Base-by-base conservation (phyloP, 1,140 invertebrate genomes). In the Andrena cerasifolii region DNA sequence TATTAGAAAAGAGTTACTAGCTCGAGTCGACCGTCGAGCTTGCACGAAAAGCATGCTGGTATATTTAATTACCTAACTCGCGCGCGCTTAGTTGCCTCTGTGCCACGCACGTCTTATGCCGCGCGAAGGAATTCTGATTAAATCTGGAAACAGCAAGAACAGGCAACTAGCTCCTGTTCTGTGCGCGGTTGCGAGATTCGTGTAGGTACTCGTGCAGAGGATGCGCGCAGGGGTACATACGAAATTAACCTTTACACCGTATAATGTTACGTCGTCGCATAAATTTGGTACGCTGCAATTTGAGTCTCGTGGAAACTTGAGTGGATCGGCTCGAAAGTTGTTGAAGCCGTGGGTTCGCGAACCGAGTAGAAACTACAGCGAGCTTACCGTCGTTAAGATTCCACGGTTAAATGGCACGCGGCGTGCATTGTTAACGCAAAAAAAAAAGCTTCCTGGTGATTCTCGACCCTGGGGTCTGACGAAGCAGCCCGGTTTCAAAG, bases 41-140 rank as follows among this genome's bases (percentile, higher is more conserved):
- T 7, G 36, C 56, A 8, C 26, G 24, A 31, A 24, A 72, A 8
- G 56, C 18, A 16, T 14, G 58, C 36, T 36, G 28, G 70, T 33
- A 53, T 65, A 65, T 53, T 53, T 63, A 73, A 73, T 63, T 45
- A 24, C 45, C 24, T 26, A 62, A 53, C 59, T 26, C 45, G n/a
- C 0, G 12, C 21, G n/a, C 21, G 24, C 31, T 21, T 40, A 54
- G 49, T 43, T 54, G 14, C 33, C 5, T 12, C 0, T 21, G 24
- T 54, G 59, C 40, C 70, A 63, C 70, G 70, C 58, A 63, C 58
- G 18, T 63, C 31, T 62, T 26, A 6, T 28, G 58, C 18, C 45
- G 58, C 70, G 70, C 1, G 58, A 63, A 63, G 63, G 31, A 40
- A 18, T 36, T 16, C 43, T 16, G 45, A 73, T 73, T 73, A 63